These are phyloP conservation scores for Nemotelus nigrinus DNA, from an alignment of 2,888 invertebrate species.

Conservation along the genomic window DNA sequence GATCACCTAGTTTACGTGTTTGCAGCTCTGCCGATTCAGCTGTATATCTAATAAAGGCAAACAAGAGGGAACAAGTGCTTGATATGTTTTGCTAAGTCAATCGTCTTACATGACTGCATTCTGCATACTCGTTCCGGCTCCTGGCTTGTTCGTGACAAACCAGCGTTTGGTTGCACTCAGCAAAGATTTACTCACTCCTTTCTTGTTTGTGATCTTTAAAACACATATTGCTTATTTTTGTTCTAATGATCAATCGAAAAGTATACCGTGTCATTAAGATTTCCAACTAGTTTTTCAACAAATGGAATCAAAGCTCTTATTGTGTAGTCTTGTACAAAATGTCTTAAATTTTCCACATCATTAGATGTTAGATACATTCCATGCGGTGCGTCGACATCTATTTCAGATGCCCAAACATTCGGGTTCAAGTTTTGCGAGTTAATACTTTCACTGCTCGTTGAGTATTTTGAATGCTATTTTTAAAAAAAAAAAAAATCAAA, in stretches of 20 bases:
- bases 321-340: slow-evolving; percentile 88
- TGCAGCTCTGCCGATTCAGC: slow-evolving; percentile 91
- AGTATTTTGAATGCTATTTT: slow-evolving; percentile 62
- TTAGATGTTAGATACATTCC: slow-evolving; percentile 80
- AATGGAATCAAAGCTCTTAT: slow-evolving; percentile 88
- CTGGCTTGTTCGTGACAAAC: slow-evolving; percentile 91
- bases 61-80: no score
- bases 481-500: slow-evolving; percentile 11
- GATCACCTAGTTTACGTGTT: slow-evolving; percentile 89
- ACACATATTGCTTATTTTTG: slow-evolving; percentile 30
- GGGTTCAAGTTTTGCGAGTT: slow-evolving; percentile 66
- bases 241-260: slow-evolving; percentile 29
- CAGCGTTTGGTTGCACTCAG: slow-evolving; percentile 95
- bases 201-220: slow-evolving; percentile 79
- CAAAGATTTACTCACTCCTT: slow-evolving; percentile 91
- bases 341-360: slow-evolving; percentile 86
- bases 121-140: slow-evolving; percentile 73
- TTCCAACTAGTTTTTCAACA: slow-evolving; percentile 86
- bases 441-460: slow-evolving; percentile 70
- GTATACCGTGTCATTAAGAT: slow-evolving; percentile 78
- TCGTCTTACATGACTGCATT: slow-evolving; percentile 84
- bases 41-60: slow-evolving; percentile 71
- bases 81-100: background rate
- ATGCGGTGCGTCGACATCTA: slow-evolving; percentile 69
- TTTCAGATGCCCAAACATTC: slow-evolving; percentile 70